These are phyloP conservation scores for Onychomys arenicola DNA, from an alignment of 2,797 vertebrate genomes.

Conservation along the genomic window DNA sequence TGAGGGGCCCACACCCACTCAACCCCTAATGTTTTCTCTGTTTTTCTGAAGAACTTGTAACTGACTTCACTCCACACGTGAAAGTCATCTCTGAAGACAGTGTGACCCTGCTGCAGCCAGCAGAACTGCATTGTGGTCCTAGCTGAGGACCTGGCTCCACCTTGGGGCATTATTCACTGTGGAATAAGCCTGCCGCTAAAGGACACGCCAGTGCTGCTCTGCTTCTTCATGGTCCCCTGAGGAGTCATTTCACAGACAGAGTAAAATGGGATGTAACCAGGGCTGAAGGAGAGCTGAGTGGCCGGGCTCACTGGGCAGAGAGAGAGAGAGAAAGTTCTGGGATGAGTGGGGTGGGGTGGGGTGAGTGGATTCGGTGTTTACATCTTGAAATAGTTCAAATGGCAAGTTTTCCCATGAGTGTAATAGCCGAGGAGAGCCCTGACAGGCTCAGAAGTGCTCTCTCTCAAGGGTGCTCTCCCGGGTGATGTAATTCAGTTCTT, in stretches of 20 bases:
- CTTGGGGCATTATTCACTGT: fast-evolving
- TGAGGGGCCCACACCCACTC: not conserved
- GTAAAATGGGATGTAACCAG: fast-evolving
- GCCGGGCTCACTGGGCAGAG: fast-evolving
- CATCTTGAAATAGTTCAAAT: not conserved
- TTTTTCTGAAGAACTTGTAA: not conserved
- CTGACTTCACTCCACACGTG: not conserved
- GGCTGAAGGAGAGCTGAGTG: fast-evolving
- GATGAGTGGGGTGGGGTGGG: fast-evolving
- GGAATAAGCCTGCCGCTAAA: not conserved
- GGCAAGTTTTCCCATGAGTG: not conserved
- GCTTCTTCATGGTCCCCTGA: not conserved
- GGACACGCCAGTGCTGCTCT: not conserved
- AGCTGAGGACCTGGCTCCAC: not conserved
- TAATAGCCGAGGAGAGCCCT: not conserved
- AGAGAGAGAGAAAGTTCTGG: not conserved
- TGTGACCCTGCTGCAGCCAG: not conserved
- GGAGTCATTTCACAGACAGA: not conserved
- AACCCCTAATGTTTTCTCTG: not conserved
- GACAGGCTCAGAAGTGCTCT: not conserved
- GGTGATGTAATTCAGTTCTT: conserved; percentile 8
- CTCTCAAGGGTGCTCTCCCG: not conserved
- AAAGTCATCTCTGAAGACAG: not conserved
- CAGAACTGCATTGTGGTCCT: not conserved
- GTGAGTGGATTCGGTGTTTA: fast-evolving